phyloP scores from a whole-genome alignment of 2,113 vertebrate genomes.

The Brachionichthys hirsutus region DNA sequence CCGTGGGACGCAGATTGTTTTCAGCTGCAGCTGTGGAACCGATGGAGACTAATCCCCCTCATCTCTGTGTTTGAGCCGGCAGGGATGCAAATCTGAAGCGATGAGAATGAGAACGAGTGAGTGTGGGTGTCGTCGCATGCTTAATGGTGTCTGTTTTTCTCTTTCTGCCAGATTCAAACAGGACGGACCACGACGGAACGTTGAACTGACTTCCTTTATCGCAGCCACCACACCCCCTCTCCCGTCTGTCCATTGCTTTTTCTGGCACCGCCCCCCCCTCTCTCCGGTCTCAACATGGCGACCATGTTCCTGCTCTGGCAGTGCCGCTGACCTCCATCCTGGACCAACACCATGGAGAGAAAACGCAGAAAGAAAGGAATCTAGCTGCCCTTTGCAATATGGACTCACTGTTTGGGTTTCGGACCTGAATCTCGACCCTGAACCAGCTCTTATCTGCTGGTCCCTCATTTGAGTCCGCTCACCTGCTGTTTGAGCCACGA shows the following conservation, averaged over 20 bases:
- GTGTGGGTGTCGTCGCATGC: background rate
- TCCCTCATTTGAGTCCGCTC: conserved; percentile 23
- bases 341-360: conserved; percentile 88
- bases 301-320: conserved; percentile 45
- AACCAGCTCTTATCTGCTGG: conserved; percentile 26
- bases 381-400: conserved; percentile 64
- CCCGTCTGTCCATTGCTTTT: background rate
- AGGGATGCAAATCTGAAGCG: conserved; percentile 1
- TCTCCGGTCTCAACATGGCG: conserved; percentile 59
- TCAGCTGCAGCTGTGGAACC: conserved; percentile 11
- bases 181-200: background rate
- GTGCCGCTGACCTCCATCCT: conserved; percentile 64
- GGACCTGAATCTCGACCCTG: conserved; percentile 61
- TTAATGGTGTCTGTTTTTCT: background rate
- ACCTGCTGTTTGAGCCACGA: conserved; percentile 16
- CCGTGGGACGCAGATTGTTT: background rate
- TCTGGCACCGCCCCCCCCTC: conserved; percentile 6
- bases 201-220: background rate
- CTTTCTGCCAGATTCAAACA: conserved; percentile 7
- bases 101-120: background rate
- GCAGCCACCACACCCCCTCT: background rate
- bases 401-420: conserved; percentile 75
- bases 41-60: conserved; percentile 9
- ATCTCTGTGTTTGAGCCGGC: background rate
- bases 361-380: conserved; percentile 97